These are phyloP conservation scores for Panthera leo DNA, from an alignment of 2,113 vertebrate genomes.

Conservation along the genomic window DNA sequence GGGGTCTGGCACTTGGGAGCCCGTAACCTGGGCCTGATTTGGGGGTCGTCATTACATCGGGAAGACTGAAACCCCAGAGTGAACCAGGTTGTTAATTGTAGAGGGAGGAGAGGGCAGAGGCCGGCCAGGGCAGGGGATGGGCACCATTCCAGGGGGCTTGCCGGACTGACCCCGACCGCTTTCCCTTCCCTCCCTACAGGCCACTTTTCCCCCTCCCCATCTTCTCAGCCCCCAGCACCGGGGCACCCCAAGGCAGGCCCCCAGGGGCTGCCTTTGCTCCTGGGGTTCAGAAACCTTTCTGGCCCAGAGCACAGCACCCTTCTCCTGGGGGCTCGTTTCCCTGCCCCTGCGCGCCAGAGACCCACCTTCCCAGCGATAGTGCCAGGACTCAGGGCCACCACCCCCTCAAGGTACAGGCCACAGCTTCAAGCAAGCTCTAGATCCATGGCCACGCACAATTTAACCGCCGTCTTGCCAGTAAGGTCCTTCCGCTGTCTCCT, in stretches of 20 bases:
- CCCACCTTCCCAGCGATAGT: not conserved
- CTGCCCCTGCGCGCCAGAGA: not conserved
- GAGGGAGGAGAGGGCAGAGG: not conserved
- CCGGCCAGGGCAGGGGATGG: not conserved
- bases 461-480: not conserved
- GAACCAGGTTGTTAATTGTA: not conserved
- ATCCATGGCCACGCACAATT: not conserved
- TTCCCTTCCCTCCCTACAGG: conserved; percentile 69
- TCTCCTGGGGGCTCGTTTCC: not conserved
- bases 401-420: not conserved
- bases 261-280: not conserved
- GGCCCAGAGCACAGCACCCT: not conserved
- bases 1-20: not conserved
- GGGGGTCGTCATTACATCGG: not conserved
- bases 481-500: not conserved
- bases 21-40: not conserved
- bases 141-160: conserved; percentile 81
- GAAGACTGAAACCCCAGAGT: not conserved
- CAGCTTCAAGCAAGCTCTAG: not conserved
- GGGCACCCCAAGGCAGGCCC: not conserved
- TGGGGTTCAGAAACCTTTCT: not conserved
- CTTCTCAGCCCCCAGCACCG: not conserved
- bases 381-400: not conserved
- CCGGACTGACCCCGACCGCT: conserved; percentile 58
- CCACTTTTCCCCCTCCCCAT: conserved; percentile 54